A percentile compares a stretch with the other conserved stretches of the same genome.
Conservation (phyloP, 1,140 invertebrate genomes). For the Marisa cornuarietis region DNA sequence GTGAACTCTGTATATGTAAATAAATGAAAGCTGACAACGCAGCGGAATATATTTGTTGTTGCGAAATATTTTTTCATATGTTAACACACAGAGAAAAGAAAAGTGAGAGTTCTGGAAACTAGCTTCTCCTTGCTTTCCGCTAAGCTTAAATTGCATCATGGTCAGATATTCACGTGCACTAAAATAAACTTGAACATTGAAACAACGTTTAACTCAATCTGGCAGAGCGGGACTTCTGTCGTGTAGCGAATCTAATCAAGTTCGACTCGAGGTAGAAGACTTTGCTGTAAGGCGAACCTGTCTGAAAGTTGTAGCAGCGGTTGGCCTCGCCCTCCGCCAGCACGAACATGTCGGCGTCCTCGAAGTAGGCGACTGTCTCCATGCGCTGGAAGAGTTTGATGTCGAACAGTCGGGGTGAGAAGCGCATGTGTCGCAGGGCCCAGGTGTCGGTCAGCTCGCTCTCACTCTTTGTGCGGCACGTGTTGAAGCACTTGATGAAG, state of each 20-base stretch:
- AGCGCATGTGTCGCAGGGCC: slow-evolving; percentile 51
- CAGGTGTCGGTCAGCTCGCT: slow-evolving; percentile 43
- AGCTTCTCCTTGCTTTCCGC: too few relatives aligned
- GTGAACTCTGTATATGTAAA: too few relatives aligned
- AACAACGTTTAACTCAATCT: neutral
- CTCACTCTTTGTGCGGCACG: slow-evolving; percentile 49
- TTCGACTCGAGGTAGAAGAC: too few relatives aligned
- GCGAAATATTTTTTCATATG: too few relatives aligned
- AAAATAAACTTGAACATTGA: neutral
- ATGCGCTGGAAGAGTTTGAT: slow-evolving; percentile 55
- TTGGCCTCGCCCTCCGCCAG: slow-evolving; percentile 58
- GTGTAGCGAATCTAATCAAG: neutral
- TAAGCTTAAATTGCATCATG: too few relatives aligned
- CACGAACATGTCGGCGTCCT: slow-evolving; percentile 60
- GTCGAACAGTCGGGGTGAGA: slow-evolving; percentile 60
- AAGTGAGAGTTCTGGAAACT: too few relatives aligned
- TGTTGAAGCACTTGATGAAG: slow-evolving; percentile 61
- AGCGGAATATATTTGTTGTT: too few relatives aligned
- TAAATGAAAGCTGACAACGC: too few relatives aligned
- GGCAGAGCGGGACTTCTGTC: neutral
- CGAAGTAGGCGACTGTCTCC: slow-evolving; percentile 58
- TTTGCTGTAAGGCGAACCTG: slow-evolving; percentile 38
- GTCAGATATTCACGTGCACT: too few relatives aligned
- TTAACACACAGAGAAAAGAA: too few relatives aligned
- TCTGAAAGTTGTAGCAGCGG: slow-evolving; percentile 56